These are phyloP conservation scores for Sinosuthora webbiana DNA, from an alignment of 2,113 vertebrate species.

Conservation along the genomic window DNA sequence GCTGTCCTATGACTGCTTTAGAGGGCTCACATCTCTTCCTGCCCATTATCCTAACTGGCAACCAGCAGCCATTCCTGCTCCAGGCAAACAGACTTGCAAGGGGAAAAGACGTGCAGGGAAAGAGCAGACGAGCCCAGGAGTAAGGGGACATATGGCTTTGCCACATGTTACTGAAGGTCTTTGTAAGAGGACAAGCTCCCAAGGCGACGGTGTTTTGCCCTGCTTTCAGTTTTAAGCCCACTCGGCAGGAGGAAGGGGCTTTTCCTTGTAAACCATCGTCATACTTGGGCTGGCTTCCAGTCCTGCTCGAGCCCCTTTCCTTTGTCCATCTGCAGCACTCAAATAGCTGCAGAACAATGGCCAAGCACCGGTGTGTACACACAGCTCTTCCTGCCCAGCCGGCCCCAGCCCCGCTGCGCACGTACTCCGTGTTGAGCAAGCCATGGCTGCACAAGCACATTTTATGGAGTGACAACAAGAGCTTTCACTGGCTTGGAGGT, in stretches of 20 bases:
- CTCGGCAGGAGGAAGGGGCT: constrained; percentile 8
- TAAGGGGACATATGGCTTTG: background rate
- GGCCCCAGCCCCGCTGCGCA: background rate
- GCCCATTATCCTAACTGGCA: background rate
- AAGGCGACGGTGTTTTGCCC: background rate
- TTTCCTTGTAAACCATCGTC: background rate
- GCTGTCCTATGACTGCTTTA: background rate
- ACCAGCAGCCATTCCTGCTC: background rate
- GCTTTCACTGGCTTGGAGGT: background rate
- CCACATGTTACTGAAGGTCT: background rate
- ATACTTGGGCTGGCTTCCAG: constrained; percentile 32
- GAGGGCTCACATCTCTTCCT: background rate
- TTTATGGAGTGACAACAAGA: background rate
- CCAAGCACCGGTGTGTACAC: background rate
- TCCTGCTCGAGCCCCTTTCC: constrained; percentile 10
- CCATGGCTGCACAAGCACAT: background rate
- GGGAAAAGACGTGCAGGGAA: background rate
- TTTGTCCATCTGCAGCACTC: constrained; percentile 33
- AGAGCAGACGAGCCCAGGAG: background rate
- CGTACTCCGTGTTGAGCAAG: background rate
- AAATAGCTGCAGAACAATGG: constrained; percentile 43
- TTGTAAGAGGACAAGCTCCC: background rate
- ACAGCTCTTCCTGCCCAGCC: constrained; percentile 51
- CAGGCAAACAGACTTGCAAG: background rate
- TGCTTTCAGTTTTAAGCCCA: constrained; percentile 44